Evolutionary conservation across 2,888 invertebrate genomes (phyloP), one percentile per base, ranked within the genome.

Genomic region (Catocala nupta): DNA sequence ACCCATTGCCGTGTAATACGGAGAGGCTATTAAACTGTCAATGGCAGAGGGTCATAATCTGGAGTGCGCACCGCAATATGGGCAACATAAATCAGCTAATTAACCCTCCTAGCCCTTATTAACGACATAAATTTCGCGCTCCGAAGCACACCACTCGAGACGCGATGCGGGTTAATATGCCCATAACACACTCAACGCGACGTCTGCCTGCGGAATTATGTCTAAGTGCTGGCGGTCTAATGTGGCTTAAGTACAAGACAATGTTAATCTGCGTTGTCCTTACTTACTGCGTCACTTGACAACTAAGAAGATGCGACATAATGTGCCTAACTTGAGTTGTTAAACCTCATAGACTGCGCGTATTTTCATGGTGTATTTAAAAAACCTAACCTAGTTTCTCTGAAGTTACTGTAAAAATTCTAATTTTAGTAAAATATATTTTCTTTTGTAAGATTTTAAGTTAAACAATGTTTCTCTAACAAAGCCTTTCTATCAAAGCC

Each of bases 81-180:
- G 84, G 81, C 86, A 78, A 82, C 89, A 90, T 93, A 92, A 93
- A 92, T 93, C 92, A 91, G 87, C 87, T 92, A 92, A 93, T 93
- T 93, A 92, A 92, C 90, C 90, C 90, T 85, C 88, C 83, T 78
- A 83, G 88, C 86, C 89, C 91, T 91, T 93, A 93, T 93, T 92
- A 93, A 91, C 86, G 88, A 91, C 91, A 92, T 93, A 92, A 91
- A 93, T 93, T 93, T 91, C 84, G 85, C 89, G 88, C 87, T 85
- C 78, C 78, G 81, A 81, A 83, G 86, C 88, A 84, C 86, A 80
- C 82, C 85, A 88, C 89, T 90, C 88, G 80, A 88, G 87, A 84
- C 86, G 86, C 86, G 86, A 89, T 88, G 87, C 82, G 86, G 88
- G 88, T 82, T 89, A 86, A 89, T 89, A 88, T 87, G 87, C 84